Base-by-base conservation (phyloP, 2,113 vertebrate genomes). In the Indri indri region DNA sequence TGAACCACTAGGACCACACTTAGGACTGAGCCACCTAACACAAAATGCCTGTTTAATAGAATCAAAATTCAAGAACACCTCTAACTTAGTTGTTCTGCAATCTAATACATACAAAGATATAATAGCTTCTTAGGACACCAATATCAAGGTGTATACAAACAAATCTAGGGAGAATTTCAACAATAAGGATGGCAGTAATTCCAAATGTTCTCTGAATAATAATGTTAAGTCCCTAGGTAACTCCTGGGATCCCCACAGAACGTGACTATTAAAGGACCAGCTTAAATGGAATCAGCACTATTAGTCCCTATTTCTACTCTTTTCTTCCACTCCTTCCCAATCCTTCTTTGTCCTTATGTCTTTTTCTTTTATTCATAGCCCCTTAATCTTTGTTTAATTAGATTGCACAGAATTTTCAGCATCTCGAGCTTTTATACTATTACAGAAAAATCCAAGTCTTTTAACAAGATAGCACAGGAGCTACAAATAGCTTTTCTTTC, bases 81-180 rank as follows among this genome's bases (percentile, higher is more conserved):
- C 32, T 81, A 96, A 95, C 81, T 83, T 76, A 96, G 45, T 2
- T 90, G 37, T 82, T 96, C 52, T 84, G 45, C 11, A 84, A 81
- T 77, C 52, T 88, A 91, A 87, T 77, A 63, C 47, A 52, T 18
- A 71, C 59, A 92, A 89, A 59, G 65, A 42, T 66, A 80, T 88
- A 90, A 90, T 61, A 90, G 88, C 65, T 76, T 96, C 71, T 93
- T 90, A 94, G 42, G 54, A 20, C 52, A 92, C 92, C 57, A 47
- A 4, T 88, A 94, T 74, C 65, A 95, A 97, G 85, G 50, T 96
- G n/a, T 82, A 85, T 88, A 77, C 85, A 96, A 96, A 97, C 85
- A 97, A 88, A 76, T 96, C 97, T 59, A 76, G 54, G 37, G 79
- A 94, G 90, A 94, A 85, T 95, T 95, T 84, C 65, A 84, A 68